Percentiles rank a stretch among this genome's conserved stretches.
phyloP scores from a whole-genome alignment of 30 jellyfish, hydroid and myxozoan species.

The Aurelia coerulea region DNA sequence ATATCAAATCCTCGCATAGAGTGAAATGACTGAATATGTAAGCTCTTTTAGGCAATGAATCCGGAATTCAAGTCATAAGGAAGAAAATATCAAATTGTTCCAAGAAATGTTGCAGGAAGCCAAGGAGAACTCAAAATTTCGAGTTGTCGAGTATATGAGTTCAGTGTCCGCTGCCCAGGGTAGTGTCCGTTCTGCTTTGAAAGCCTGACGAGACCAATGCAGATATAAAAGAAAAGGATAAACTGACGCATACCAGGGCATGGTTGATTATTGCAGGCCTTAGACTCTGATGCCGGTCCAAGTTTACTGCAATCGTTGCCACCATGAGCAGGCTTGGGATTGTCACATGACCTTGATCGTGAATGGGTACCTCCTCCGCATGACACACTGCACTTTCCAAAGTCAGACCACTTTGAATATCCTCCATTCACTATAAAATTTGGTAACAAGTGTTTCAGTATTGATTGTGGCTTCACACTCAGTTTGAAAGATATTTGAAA shows the following conservation, averaged over 20 bases:
- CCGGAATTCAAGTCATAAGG: too few relatives aligned
- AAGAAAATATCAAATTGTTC: too few relatives aligned
- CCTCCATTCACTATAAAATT: constrained; percentile 24
- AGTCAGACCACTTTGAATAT: constrained; percentile 13
- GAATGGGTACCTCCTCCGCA: constrained; percentile 20
- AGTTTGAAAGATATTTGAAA: too few relatives aligned
- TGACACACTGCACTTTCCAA: constrained; percentile 1
- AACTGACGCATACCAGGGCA: not conserved
- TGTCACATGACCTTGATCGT: constrained; percentile 15
- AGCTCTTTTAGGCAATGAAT: too few relatives aligned
- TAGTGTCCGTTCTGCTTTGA: too few relatives aligned
- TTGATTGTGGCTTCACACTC: too few relatives aligned
- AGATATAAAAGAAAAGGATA: not conserved
- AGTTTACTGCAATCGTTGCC: constrained; percentile 12
- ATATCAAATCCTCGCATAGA: too few relatives aligned
- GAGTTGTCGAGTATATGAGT: too few relatives aligned
- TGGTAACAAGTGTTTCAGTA: too few relatives aligned
- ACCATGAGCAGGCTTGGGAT: constrained; percentile 15
- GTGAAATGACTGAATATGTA: too few relatives aligned
- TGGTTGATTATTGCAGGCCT: not conserved
- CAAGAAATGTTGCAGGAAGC: too few relatives aligned
- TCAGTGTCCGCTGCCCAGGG: not conserved
- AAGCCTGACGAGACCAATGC: not conserved
- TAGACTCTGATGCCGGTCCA: not conserved
- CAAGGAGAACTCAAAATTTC: too few relatives aligned